phyloP scores from a whole-genome alignment of 2,888 invertebrate genomes.

The Pocota personata region DNA sequence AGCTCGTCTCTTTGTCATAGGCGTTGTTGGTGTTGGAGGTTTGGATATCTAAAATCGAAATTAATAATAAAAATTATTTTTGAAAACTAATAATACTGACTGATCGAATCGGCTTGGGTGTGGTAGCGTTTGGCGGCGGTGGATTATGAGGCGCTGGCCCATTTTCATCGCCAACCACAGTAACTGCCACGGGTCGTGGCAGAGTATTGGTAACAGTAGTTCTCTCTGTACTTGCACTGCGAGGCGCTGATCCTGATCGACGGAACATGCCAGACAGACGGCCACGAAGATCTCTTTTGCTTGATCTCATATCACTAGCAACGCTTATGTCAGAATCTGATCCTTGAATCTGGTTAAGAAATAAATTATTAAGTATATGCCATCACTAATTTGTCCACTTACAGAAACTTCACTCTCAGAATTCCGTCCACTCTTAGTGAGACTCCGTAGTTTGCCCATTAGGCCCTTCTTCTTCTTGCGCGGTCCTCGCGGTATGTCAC shows the following conservation, averaged over 20 bases:
- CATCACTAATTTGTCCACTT: conserved; percentile 29
- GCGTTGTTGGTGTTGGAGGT: conserved; percentile 81
- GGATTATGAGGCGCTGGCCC: conserved; percentile 80
- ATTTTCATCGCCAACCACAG: conserved; percentile 81
- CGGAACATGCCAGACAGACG: conserved; percentile 93
- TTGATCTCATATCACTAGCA: conserved; percentile 85
- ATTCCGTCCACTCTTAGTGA: conserved; percentile 89
- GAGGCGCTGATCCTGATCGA: conserved; percentile 86
- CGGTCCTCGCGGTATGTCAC: conserved; percentile 88
- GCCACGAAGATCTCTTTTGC: conserved; percentile 91
- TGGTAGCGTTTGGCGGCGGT: conserved; percentile 80
- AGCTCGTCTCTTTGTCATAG: conserved; percentile 78
- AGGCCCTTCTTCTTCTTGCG: conserved; percentile 90
- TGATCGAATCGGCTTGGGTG: conserved; percentile 81
- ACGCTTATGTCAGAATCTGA: conserved; percentile 89
- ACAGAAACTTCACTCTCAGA: conserved; percentile 83
- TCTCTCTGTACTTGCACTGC: conserved; percentile 86
- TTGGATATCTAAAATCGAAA: conserved; percentile 78
- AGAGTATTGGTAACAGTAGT: conserved; percentile 79
- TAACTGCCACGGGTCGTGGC: conserved; percentile 84
- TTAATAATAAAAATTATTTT: neutral
- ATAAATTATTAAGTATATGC: neutral
- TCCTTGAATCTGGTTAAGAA: conserved; percentile 83
- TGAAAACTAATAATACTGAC: conserved; percentile 64
- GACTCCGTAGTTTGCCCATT: conserved; percentile 92